These are phyloP conservation scores for Hirtodrosophila alboralis DNA, from an alignment of 2,888 invertebrate genomes.

Conservation along the genomic window DNA sequence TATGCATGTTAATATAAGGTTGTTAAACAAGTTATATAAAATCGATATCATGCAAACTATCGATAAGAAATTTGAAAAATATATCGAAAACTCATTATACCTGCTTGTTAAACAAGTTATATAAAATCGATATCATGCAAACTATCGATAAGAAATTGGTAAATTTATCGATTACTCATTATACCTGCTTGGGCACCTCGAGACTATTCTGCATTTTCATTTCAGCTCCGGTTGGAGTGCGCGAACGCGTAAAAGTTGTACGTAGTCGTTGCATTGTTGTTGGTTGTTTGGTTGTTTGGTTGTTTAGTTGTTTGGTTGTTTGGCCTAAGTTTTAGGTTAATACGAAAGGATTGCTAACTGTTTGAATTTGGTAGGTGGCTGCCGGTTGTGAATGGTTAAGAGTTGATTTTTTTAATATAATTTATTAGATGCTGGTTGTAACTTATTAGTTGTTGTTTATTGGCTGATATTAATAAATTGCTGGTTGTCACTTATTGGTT, in stretches of 20 bases:
- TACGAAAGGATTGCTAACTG: too few species aligned
- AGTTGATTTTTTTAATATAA: neutral
- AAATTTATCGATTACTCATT: slow-evolving; percentile 14
- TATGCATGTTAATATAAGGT: too few species aligned
- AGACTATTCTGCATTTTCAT: slow-evolving; percentile 96
- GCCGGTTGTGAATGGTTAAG: neutral
- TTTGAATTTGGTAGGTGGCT: slow-evolving; percentile 1
- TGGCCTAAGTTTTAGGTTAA: slow-evolving; percentile 1
- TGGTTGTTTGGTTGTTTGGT: slow-evolving; percentile 10
- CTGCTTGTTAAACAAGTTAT: too few species aligned
- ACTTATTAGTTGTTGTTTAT: neutral
- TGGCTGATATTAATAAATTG: neutral
- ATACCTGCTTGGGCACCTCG: slow-evolving; percentile 93
- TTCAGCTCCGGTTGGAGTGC: slow-evolving; percentile 94
- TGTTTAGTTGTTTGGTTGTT: neutral
- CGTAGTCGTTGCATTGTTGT: slow-evolving; percentile 86
- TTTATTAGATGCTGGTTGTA: too few species aligned
- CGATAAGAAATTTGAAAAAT: too few species aligned
- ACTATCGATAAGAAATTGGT: slow-evolving; percentile 6
- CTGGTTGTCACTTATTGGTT: neutral
- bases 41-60: neutral
- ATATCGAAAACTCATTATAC: neutral
- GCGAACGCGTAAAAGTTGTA: slow-evolving; percentile 94
- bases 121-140: neutral
- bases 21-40: too few species aligned